phyloP scores from a whole-genome alignment of 1,140 invertebrate species.

The Gonatopus flavifemur region DNA sequence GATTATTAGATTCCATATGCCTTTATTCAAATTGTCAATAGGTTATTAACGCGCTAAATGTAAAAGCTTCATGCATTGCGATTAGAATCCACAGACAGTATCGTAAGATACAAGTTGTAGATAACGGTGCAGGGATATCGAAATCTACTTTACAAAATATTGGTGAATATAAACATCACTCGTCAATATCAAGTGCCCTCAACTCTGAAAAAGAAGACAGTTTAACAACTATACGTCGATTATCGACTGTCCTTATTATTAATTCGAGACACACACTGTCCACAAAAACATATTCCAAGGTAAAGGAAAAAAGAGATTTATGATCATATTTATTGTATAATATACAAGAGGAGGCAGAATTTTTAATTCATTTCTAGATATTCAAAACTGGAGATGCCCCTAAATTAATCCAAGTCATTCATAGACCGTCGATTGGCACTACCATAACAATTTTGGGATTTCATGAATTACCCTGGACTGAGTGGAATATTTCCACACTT shows the following conservation, averaged over 20 bases:
- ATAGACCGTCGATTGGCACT: slow-evolving; percentile 38
- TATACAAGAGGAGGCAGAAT: no score
- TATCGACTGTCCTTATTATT: slow-evolving; percentile 28
- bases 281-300: slow-evolving; percentile 32
- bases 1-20: no score
- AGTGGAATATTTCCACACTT: slow-evolving; percentile 20
- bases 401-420: slow-evolving; percentile 18
- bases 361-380: slow-evolving; percentile 12
- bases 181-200: background rate
- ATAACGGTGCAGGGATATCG: slow-evolving; percentile 43
- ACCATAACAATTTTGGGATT: slow-evolving; percentile 36
- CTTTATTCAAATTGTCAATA: slow-evolving; percentile 21
- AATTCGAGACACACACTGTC: slow-evolving; percentile 28
- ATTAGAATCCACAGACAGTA: slow-evolving; percentile 31
- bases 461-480: slow-evolving; percentile 8
- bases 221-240: slow-evolving; percentile 19
- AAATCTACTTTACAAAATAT: slow-evolving; percentile 19
- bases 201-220: background rate
- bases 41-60: slow-evolving; percentile 35
- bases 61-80: slow-evolving; percentile 32
- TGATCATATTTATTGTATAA: slow-evolving; percentile 12
- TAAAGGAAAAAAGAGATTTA: slow-evolving; percentile 12
- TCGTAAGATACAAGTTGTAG: slow-evolving; percentile 41
- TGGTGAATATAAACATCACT: slow-evolving; percentile 18
- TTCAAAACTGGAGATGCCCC: slow-evolving; percentile 12